Percentiles rank a stretch among this genome's conserved stretches.
Evolutionary conservation across 2,113 vertebrate genomes (phyloP).

Genomic region (Cyphomyrus discorhynchus): DNA sequence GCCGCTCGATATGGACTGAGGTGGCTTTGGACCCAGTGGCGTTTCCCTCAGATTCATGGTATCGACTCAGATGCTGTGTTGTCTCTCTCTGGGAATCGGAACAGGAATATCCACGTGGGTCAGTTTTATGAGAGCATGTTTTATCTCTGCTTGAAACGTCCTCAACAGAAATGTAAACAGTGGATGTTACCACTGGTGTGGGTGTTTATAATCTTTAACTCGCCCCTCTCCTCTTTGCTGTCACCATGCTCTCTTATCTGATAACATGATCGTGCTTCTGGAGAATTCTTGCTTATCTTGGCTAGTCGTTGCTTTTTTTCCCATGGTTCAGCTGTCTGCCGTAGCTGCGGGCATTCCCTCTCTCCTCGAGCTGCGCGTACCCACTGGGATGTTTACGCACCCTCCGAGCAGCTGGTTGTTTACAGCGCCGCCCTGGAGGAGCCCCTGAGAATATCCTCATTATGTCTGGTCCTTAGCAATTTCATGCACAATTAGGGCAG

Average conservation of each 20-base stretch:
- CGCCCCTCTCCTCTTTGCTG: conserved; percentile 1
- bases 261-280: conserved; percentile 1
- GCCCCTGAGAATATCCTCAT: neutral
- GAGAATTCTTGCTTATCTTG: conserved; percentile 31
- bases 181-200: conserved; percentile 30
- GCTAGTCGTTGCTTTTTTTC: conserved; percentile 24
- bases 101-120: conserved; percentile 41
- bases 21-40: neutral
- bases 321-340: conserved; percentile 4
- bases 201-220: conserved; percentile 30
- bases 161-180: conserved; percentile 36
- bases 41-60: conserved; percentile 17
- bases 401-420: neutral
- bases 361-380: neutral
- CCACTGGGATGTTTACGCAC: neutral
- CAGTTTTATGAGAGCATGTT: conserved; percentile 30
- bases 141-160: conserved; percentile 37
- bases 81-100: conserved; percentile 21
- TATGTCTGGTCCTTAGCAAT: neutral
- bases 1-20: neutral
- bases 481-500: neutral
- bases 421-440: neutral
- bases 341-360: neutral
- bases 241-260: conserved; percentile 24
- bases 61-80: conserved; percentile 16